Evolutionary conservation across 2,888 invertebrate species (phyloP), one percentile per base, ranked within the genome.

Genomic region (Napeogenes inachia): DNA sequence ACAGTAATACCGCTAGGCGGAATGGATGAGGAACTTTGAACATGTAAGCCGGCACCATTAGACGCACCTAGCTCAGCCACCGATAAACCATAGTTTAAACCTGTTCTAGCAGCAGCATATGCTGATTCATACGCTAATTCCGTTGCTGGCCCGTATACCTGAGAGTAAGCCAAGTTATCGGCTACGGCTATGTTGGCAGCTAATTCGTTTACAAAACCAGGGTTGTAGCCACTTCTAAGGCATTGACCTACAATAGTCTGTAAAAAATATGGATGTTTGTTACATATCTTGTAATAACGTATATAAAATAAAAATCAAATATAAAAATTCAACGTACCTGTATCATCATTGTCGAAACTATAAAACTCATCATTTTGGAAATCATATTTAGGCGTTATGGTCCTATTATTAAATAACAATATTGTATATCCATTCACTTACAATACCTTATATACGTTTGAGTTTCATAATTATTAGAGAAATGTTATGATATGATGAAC

Each of bases 1-100:
- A 81, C 69, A 3, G 68, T 68, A 3, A 82, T 66, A 3, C 81
- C 81, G 46, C 69, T 76, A 0, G 81, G 78, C 3, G 72, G 67
- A 21, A 77, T 74, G 0, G 77, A 76, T 2, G 81, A 79, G 42
- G 71, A 66, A 54, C 75, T 73, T 45, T 70, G 68, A 0, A 75
- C 71, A 4, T 67, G 54, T 57, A 69, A 10, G 32, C 69, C 61
- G 55, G 42, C 53, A 50, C 69, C 59, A 30, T 62, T 61, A 13
- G 67, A 63, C 2, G 67, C 67, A 13, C 62, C 61, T 21, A 67
- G 50, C 30, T 64, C 63, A 42, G 64, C 59, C 38, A 67, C 56
- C 0, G 64, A 57, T 30, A 67, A 60, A 32, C 67, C 67, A 50
- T 61, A 59, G 3, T 56, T 66, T 6, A 66, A 54, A 8, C 62